These are phyloP conservation scores for Gila orcuttii DNA, from an alignment of 2,113 vertebrate species.

Conservation along the genomic window DNA sequence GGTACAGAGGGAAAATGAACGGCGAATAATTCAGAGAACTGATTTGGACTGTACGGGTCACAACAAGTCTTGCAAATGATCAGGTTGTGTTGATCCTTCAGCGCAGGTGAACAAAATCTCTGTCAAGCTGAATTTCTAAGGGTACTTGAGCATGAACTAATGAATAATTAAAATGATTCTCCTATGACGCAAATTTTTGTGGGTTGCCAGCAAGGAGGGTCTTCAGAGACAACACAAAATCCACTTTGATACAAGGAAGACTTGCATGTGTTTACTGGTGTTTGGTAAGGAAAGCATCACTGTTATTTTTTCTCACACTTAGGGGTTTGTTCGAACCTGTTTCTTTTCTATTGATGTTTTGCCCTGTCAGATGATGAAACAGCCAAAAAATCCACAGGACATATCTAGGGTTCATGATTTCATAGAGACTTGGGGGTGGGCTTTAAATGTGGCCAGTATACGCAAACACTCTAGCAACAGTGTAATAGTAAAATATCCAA, in stretches of 20 bases:
- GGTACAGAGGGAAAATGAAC: slow-evolving; percentile 6
- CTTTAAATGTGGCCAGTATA: not conserved
- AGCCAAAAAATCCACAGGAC: not conserved
- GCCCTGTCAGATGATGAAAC: slow-evolving; percentile 5
- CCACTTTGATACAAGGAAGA: slow-evolving; percentile 9
- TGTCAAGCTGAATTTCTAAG: not conserved
- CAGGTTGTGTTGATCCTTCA: slow-evolving; percentile 18
- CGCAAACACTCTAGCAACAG: not conserved
- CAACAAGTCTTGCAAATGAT: slow-evolving; percentile 14
- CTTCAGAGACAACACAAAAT: not conserved
- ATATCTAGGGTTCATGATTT: not conserved
- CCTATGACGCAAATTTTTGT: not conserved
- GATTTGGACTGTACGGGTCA: slow-evolving; percentile 1
- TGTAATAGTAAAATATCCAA: not conserved
- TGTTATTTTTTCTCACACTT: not conserved
- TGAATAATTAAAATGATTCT: slow-evolving; percentile 23
- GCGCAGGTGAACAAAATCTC: slow-evolving; percentile 25
- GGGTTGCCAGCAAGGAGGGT: not conserved
- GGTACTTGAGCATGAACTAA: not conserved
- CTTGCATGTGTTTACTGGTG: not conserved
- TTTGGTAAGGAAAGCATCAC: not conserved
- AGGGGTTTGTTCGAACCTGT: not conserved
- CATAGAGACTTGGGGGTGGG: not conserved
- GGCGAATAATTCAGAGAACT: slow-evolving; percentile 31
- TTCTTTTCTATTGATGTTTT: not conserved